Conservation (phyloP, 2,797 vertebrate genomes). For the Gadopsis marmoratus region DNA sequence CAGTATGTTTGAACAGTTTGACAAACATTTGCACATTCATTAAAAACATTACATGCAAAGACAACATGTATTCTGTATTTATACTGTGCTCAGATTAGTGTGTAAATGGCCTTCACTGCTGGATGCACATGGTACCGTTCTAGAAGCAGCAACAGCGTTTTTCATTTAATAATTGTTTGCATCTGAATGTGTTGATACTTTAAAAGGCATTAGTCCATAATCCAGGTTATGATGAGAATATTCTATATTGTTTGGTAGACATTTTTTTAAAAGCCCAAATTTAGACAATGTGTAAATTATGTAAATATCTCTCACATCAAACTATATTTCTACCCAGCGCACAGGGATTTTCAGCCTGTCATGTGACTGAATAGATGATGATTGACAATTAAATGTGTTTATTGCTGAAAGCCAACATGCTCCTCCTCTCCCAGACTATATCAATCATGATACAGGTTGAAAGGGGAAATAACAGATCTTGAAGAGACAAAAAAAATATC, state of each 20-base stretch:
- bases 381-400: background rate
- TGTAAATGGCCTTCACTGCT: background rate
- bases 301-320: background rate
- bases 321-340: background rate
- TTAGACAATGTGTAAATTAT: background rate
- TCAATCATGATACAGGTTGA: background rate
- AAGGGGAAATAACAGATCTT: background rate
- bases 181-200: background rate
- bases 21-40: slow-evolving; percentile 12
- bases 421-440: background rate
- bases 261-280: background rate
- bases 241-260: background rate
- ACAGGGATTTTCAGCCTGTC: background rate
- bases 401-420: background rate
- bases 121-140: background rate
- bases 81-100: background rate
- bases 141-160: background rate
- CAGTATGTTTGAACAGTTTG: background rate
- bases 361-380: background rate
- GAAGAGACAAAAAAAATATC: background rate
- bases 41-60: background rate
- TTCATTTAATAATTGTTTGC: background rate
- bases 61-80: background rate
- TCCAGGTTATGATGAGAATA: background rate
- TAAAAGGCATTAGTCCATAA: background rate